phyloP scores from a whole-genome alignment of 2,888 invertebrate genomes.

The Cerastis leucographa region DNA sequence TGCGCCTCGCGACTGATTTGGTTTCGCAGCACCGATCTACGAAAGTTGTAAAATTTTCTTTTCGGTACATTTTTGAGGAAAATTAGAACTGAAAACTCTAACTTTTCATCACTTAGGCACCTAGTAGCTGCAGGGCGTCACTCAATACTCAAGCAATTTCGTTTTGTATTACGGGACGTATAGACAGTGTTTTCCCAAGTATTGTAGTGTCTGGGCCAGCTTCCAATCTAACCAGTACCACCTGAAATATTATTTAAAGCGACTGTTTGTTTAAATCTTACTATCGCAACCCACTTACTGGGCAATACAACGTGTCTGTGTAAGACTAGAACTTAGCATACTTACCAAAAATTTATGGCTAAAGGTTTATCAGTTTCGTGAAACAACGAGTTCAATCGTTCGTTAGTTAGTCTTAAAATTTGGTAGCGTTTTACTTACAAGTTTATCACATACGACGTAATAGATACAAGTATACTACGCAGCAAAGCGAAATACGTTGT shows the following conservation, averaged over 20 bases:
- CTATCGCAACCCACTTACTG: not conserved
- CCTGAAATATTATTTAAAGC: not conserved
- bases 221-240: not conserved
- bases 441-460: not conserved
- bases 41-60: not conserved
- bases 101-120: no score
- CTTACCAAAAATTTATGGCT: not conserved
- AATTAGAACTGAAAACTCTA: no score
- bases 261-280: not conserved
- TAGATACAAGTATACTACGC: not conserved
- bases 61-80: not conserved
- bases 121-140: not conserved
- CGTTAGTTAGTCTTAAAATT: not conserved
- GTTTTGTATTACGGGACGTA: not conserved
- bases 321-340: not conserved
- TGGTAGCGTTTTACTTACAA: not conserved
- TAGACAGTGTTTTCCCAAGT: not conserved
- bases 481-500: not conserved
- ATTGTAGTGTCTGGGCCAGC: no score
- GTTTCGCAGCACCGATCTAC: constrained; percentile 1
- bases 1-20: constrained; percentile 8
- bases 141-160: not conserved
- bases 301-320: not conserved
- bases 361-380: not conserved
- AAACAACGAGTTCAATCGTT: not conserved